Percentiles rank a stretch among this genome's conserved stretches.
Conservation (phyloP, 1,140 invertebrate genomes). For the Tetramorium simillimum region DNA sequence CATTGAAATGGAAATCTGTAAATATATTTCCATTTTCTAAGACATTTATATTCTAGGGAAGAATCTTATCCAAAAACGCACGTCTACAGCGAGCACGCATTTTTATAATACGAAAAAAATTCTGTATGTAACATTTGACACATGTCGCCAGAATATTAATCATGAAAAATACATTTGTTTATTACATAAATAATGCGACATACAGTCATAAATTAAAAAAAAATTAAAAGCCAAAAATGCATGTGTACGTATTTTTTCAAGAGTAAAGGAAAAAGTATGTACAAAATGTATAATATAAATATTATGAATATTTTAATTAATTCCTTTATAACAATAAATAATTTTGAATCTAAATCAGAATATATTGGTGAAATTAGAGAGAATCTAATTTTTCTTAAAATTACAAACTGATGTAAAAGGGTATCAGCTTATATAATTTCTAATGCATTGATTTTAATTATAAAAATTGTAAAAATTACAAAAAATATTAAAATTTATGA, state of each 20-base stretch:
- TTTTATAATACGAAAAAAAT: not conserved
- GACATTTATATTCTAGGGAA: not conserved
- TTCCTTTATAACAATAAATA: too few species aligned
- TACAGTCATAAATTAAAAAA: not conserved
- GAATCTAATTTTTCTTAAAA: not conserved
- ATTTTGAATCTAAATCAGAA: too few species aligned
- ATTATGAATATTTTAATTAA: not conserved
- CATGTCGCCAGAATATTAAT: slow-evolving; percentile 13
- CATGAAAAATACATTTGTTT: not conserved
- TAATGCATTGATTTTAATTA: too few species aligned
- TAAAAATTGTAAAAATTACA: too few species aligned
- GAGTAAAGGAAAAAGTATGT: not conserved
- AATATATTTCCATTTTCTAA: slow-evolving; percentile 13
- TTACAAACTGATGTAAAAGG: not conserved
- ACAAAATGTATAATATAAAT: not conserved
- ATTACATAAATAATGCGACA: not conserved
- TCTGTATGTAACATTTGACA: not conserved
- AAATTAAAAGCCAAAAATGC: too few species aligned
- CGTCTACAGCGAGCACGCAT: not conserved
- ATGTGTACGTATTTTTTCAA: not conserved
- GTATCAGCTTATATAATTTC: too few species aligned
- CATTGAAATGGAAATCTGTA: not conserved
- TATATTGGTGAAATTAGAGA: too few species aligned
- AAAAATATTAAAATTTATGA: too few species aligned
- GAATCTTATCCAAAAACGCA: not conserved